Percentiles rank a stretch among this genome's conserved stretches.
phyloP scores from a whole-genome alignment of 2,797 vertebrate species.

The Tachyglossus aculeatus region DNA sequence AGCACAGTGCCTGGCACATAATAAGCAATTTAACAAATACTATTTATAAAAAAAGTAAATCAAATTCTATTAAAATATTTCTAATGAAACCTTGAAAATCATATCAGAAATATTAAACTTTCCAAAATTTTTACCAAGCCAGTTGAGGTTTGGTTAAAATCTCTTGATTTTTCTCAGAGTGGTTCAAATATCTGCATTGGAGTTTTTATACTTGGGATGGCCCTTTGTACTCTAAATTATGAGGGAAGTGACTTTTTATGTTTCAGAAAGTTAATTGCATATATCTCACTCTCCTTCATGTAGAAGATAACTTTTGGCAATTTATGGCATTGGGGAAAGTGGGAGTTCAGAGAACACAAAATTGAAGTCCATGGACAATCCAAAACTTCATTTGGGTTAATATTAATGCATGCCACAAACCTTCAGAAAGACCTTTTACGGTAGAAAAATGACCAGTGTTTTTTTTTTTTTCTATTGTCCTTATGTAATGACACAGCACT shows the following conservation, averaged over 20 bases:
- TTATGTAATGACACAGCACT: too few species aligned
- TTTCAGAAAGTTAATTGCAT: conserved; percentile 15
- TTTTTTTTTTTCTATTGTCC: too few species aligned
- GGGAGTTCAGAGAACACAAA: conserved; percentile 8
- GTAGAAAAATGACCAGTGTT: too few species aligned
- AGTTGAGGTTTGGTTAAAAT: background rate
- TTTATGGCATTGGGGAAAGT: conserved; percentile 2
- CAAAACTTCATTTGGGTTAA: conserved; percentile 21
- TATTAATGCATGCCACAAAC: too few species aligned
- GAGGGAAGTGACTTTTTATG: background rate
- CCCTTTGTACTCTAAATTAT: conserved; percentile 14
- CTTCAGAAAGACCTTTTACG: too few species aligned
- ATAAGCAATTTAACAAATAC: too few species aligned
- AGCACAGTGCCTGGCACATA: too few species aligned
- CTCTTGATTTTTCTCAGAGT: conserved; percentile 5
- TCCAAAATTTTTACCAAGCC: background rate
- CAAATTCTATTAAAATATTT: too few species aligned
- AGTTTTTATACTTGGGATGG: background rate
- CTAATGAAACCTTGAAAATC: too few species aligned
- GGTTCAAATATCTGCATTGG: background rate
- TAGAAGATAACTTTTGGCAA: conserved; percentile 14
- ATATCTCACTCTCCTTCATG: background rate
- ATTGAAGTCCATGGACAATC: conserved; percentile 18
- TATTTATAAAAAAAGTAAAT: too few species aligned
- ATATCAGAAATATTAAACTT: background rate